These are phyloP conservation scores for Nephrocerus scutellatus DNA, from an alignment of 2,888 invertebrate genomes.

Conservation along the genomic window DNA sequence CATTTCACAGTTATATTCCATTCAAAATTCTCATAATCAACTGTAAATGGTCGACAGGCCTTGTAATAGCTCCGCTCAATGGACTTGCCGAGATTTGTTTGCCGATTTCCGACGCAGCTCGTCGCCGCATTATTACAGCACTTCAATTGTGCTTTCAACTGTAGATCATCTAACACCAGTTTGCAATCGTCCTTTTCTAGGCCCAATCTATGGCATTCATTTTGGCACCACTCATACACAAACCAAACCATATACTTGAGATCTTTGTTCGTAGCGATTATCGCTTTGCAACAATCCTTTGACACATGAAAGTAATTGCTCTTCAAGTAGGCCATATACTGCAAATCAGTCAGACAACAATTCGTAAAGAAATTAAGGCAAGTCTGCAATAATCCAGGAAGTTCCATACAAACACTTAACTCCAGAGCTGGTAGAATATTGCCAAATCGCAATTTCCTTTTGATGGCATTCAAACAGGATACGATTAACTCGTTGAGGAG, in stretches of 20 bases:
- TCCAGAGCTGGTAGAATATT: conserved; percentile 45
- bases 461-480: conserved; percentile 35
- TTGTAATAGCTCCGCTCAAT: conserved; percentile 44
- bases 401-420: conserved; percentile 40
- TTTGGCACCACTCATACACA: conserved; percentile 43
- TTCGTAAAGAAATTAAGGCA: conserved; percentile 42
- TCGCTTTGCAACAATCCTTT: conserved; percentile 42
- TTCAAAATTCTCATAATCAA: conserved; percentile 32
- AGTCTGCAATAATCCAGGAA: conserved; percentile 35
- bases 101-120: conserved; percentile 13
- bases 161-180: conserved; percentile 30
- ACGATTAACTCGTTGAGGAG: conserved; percentile 36
- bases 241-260: conserved; percentile 39
- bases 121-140: not conserved
- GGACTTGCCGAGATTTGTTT: conserved; percentile 16
- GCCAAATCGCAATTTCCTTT: conserved; percentile 38
- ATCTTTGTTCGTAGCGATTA: conserved; percentile 34
- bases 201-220: conserved; percentile 36
- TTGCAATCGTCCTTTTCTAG: conserved; percentile 32
- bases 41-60: conserved; percentile 41
- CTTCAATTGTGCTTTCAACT: conserved; percentile 21
- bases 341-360: conserved; percentile 39
- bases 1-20: conserved; percentile 36
- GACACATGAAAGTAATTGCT: conserved; percentile 42
- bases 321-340: conserved; percentile 38